Conservation (phyloP, 1,140 invertebrate genomes). For the Batillaria attramentaria region DNA sequence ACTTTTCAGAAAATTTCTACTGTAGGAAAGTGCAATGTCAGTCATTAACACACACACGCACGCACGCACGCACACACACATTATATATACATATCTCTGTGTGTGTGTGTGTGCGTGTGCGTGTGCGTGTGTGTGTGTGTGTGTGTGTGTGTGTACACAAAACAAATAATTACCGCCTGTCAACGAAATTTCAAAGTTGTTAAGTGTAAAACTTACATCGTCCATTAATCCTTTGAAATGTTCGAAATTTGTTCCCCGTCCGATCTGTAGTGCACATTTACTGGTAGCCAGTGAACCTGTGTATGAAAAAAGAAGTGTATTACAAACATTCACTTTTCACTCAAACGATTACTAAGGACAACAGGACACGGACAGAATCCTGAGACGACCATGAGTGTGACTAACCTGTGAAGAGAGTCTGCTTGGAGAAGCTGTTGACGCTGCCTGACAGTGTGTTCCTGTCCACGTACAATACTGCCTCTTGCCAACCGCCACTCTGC, state of each 20-base stretch:
- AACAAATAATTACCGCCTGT: too few relatives aligned
- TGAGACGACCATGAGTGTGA: neutral
- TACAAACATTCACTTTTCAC: neutral
- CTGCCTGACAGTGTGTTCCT: slow-evolving; percentile 27
- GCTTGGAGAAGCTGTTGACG: slow-evolving; percentile 32
- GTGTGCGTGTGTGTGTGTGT: too few relatives aligned
- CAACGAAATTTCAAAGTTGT: too few relatives aligned
- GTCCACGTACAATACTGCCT: slow-evolving; percentile 38
- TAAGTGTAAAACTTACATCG: slow-evolving; percentile 34
- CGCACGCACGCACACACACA: too few relatives aligned
- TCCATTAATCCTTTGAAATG: slow-evolving; percentile 46
- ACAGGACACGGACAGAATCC: neutral
- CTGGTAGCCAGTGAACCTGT: slow-evolving; percentile 23
- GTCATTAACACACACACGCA: too few relatives aligned
- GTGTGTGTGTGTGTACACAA: too few relatives aligned
- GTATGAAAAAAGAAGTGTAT: too few relatives aligned
- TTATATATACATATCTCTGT: too few relatives aligned
- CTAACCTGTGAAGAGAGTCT: slow-evolving; percentile 37
- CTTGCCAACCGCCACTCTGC: slow-evolving; percentile 39
- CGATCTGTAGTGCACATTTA: slow-evolving; percentile 44
- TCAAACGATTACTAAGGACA: neutral
- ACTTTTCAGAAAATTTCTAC: too few relatives aligned
- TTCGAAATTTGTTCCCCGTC: slow-evolving; percentile 36
- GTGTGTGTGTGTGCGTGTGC: too few relatives aligned
- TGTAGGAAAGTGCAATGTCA: too few relatives aligned